Conservation (phyloP, 2,113 vertebrate genomes). For the Nothocercus nigrocapillus region DNA sequence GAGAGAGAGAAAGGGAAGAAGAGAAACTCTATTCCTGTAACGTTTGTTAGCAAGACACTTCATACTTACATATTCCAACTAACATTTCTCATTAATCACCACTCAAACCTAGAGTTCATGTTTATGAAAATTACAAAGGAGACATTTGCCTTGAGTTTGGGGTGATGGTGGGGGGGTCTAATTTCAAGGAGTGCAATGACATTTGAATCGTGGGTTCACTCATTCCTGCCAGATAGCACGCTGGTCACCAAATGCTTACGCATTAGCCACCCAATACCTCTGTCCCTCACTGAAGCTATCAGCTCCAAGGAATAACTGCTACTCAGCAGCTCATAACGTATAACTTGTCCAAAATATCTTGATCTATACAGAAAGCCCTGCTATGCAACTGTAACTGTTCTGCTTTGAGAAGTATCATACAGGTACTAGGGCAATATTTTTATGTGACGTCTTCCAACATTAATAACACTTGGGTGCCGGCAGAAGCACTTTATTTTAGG, state of each 20-base stretch:
- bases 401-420: background rate
- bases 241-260: background rate
- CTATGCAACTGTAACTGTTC: background rate
- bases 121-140: background rate
- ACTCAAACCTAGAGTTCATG: background rate
- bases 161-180: no score
- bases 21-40: background rate
- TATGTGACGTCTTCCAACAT: background rate
- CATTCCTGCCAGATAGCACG: background rate
- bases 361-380: background rate
- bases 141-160: background rate
- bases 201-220: background rate
- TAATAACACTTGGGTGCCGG: background rate
- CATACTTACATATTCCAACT: fast-evolving
- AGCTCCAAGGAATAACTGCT: background rate
- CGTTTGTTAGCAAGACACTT: background rate
- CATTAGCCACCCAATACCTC: background rate
- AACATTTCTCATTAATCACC: background rate
- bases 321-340: background rate
- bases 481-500: background rate
- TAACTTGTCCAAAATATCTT: background rate
- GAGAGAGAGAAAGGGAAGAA: no score
- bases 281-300: background rate
- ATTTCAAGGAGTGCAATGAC: background rate
- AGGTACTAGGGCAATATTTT: background rate